Evolutionary conservation across 2,888 invertebrate genomes (phyloP).

Genomic region (Ferdinandea cuprea): DNA sequence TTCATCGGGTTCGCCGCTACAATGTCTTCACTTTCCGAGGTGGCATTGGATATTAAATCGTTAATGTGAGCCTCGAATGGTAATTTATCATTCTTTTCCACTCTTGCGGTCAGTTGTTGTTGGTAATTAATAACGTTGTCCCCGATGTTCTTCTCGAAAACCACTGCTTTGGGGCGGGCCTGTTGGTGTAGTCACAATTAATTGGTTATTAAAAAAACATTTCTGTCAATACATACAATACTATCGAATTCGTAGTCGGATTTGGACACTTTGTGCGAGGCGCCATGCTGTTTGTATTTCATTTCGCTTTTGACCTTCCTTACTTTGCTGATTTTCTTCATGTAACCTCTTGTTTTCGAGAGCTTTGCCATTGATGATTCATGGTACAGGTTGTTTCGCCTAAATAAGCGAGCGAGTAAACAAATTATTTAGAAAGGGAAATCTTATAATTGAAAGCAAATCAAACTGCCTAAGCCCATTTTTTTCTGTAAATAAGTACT

Average conservation of each 20-base stretch:
- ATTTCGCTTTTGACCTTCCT: conserved; percentile 82
- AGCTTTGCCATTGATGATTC: conserved; percentile 75
- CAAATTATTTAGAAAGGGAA: not conserved
- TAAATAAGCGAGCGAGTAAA: too few relatives aligned
- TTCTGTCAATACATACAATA: conserved; percentile 12
- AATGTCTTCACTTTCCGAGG: conserved; percentile 10
- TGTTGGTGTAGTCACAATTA: not conserved
- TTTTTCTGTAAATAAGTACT: too few relatives aligned
- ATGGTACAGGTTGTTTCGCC: conserved; percentile 77
- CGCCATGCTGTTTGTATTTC: conserved; percentile 79
- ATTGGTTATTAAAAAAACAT: too few relatives aligned
- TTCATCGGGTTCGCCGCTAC: conserved; percentile 31
- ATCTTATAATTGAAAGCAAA: too few relatives aligned
- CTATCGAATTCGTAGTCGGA: conserved; percentile 80
- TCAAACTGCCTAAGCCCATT: too few relatives aligned
- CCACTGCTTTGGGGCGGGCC: conserved; percentile 15
- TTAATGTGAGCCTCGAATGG: not conserved
- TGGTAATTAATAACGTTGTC: conserved; percentile 33
- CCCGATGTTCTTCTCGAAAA: conserved; percentile 59
- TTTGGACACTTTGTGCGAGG: conserved; percentile 79
- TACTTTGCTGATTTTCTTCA: conserved; percentile 77
- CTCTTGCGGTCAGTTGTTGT: conserved; percentile 34
- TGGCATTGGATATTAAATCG: not conserved
- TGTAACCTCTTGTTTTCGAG: conserved; percentile 29
- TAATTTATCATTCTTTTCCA: conserved; percentile 30